Percentiles rank a stretch among this genome's conserved stretches.
Conservation (phyloP, 1,140 invertebrate species). For the Eulimnadia texana region DNA sequence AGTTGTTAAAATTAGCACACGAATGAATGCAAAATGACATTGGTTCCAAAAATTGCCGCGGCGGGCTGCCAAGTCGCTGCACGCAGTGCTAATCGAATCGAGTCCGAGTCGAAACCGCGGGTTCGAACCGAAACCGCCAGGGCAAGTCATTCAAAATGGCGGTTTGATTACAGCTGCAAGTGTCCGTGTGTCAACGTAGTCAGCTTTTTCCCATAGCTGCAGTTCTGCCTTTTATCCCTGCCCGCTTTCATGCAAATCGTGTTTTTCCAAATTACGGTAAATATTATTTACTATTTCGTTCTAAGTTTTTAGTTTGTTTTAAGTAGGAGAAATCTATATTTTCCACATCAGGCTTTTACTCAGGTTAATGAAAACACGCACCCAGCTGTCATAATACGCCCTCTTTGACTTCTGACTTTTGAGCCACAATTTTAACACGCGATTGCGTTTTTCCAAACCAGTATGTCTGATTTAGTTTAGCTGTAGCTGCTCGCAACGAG, state of each 20-base stretch:
- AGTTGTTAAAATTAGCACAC: too few species aligned
- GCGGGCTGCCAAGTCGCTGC: neutral
- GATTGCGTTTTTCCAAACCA: neutral
- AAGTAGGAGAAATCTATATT: too few species aligned
- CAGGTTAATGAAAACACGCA: neutral
- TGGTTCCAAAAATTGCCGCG: neutral
- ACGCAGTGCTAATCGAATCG: neutral
- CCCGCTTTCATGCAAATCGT: neutral
- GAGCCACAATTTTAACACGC: too few species aligned
- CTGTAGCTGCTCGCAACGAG: too few species aligned
- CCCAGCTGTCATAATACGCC: neutral
- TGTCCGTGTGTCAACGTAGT: neutral
- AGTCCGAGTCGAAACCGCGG: neutral
- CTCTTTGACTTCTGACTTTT: too few species aligned
- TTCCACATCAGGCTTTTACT: too few species aligned
- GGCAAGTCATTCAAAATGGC: neutral
- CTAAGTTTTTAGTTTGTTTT: too few species aligned
- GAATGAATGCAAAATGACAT: too few species aligned
- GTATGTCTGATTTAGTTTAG: neutral
- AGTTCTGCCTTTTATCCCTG: neutral
- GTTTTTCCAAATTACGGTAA: neutral
- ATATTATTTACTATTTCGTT: neutral
- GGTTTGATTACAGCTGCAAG: neutral
- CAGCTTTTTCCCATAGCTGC: neutral
- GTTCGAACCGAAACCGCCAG: neutral